Evolutionary conservation across 2,888 invertebrate genomes (phyloP), one percentile per base, ranked within the genome.

Genomic region (Scrobipalpa atriplicella): DNA sequence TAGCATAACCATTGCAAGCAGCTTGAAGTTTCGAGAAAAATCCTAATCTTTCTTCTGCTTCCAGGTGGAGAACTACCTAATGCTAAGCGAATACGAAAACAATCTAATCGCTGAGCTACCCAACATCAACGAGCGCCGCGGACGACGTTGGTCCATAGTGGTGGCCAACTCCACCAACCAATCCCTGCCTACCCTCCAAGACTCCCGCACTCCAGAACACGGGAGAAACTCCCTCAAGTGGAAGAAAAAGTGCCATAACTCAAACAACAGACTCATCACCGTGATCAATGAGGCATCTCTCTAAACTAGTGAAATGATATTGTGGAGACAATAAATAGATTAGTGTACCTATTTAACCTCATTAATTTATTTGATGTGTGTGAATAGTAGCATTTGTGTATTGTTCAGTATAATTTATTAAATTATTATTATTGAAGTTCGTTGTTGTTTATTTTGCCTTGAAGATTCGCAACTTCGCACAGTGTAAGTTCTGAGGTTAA

Each of bases 51-150:
- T 29, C 29, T 29, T 29, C 29, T 29, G 29, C 29, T 29, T 38
- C 21, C 88, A 94, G 93, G 95, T 97, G 72, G 97, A 97, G 85
- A 96, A 97, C 89, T 97, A 96, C 84, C 90, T 97, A 77, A 96
- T 97, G 96, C 93, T 97, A 71, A 96, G 96, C 78, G 97, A 97
- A 85, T 97, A 96, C 85, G 97, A 97, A 84, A 97, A 97, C 89
- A 97, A 97, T 84, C 89, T 97, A 68, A 96, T 96, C 78, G 96
- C 96, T 1, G 96, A 96, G 83, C 93, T 96, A 89, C 96, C 96
- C 19, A 95, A 95, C 75, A 91, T 96, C 77, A 94, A 95, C 86
- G 96, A 96, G 81, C 93, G 95, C 56, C 95, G 95, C 70, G 95
- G 95, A 13, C 89, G 96, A 58, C 93, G 96, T 61, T 96, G 96